These are phyloP conservation scores for Gadus macrocephalus DNA, from an alignment of 2,113 vertebrate species.

Conservation along the genomic window DNA sequence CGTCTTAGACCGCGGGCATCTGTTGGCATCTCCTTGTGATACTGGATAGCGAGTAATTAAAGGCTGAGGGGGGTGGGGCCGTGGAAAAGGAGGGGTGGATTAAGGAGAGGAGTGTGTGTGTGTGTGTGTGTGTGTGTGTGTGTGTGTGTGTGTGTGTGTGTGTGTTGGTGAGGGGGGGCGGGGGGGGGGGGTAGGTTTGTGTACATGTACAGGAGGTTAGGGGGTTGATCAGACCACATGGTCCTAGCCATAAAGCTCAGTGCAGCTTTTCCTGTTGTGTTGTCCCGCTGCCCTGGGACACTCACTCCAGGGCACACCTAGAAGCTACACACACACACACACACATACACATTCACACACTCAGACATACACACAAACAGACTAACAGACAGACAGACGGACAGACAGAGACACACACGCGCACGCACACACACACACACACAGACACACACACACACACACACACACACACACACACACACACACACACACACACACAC, in stretches of 20 bases:
- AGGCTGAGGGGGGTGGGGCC: conserved; percentile 58
- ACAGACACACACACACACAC: background rate
- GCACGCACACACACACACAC: background rate
- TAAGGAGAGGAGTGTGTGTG: conserved; percentile 56
- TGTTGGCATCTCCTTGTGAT: conserved; percentile 73
- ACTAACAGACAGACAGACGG: too few species aligned
- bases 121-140: too few species aligned
- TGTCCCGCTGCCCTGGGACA: conserved; percentile 35
- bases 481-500: conserved; percentile 1
- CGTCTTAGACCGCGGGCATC: conserved; percentile 78
- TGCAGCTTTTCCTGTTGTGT: conserved; percentile 39
- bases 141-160: too few species aligned
- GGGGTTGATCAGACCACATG: conserved; percentile 75
- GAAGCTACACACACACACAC: conserved; percentile 25
- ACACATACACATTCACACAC: conserved; percentile 5
- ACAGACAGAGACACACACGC: too few species aligned
- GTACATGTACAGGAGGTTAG: conserved; percentile 55
- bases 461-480: background rate
- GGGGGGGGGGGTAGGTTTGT: too few species aligned
- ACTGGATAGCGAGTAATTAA: conserved; percentile 67
- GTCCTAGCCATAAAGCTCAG: conserved; percentile 65
- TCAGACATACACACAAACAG: background rate
- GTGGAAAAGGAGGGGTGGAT: conserved; percentile 62
- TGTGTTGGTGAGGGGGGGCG: too few species aligned
- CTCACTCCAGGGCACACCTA: conserved; percentile 50